Evolutionary conservation across 2,888 invertebrate genomes (phyloP), one percentile per base, ranked within the genome.

Genomic region (Nysson spinosus): DNA sequence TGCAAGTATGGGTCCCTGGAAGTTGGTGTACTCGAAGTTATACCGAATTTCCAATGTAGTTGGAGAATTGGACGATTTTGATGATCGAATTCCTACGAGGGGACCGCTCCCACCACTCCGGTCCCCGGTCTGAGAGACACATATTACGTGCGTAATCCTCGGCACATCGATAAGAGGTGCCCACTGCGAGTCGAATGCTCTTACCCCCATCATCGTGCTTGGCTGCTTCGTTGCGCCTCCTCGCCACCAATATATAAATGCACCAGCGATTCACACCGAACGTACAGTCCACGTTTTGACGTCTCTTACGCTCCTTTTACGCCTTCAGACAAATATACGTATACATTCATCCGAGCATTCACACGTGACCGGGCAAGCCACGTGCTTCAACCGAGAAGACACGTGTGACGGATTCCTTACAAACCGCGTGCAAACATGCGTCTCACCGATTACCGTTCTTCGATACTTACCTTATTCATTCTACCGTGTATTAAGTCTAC

Each of bases 201-300:
- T 67, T 65, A 66, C 69, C 72, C 75, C 75, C 75, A 40, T 63
- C 72, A 54, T 71, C 57, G 43, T 58, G 43, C 50, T n/a, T n/a
- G n/a, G n/a, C n/a, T n/a, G n/a, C n/a, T n/a, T n/a, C n/a, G n/a
- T n/a, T n/a, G n/a, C n/a, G n/a, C 58, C 42, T 52, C 57, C 51
- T 20, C 66, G 68, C 72, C 55, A 64, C 68, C 69, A 65, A 81
- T 82, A 79, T 82, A 82, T 76, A 76, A 80, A 70, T 78, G 73
- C 77, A 72, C 71, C 74, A 69, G 58, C 74, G 74, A 78, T 81
- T 79, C 74, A 73, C 75, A 73, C n/a, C n/a, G 75, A 65, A 62
- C 67, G 61, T 72, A 70, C 72, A 68, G 72, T 75, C 60, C 56
- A 66, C 75, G 72, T 62, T 68, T 72, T 70, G 39, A 65, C 68